Percentiles rank a stretch among this genome's conserved stretches.
Conservation (phyloP, 2,888 invertebrate genomes). For the Acrobeloides nanus region DNA sequence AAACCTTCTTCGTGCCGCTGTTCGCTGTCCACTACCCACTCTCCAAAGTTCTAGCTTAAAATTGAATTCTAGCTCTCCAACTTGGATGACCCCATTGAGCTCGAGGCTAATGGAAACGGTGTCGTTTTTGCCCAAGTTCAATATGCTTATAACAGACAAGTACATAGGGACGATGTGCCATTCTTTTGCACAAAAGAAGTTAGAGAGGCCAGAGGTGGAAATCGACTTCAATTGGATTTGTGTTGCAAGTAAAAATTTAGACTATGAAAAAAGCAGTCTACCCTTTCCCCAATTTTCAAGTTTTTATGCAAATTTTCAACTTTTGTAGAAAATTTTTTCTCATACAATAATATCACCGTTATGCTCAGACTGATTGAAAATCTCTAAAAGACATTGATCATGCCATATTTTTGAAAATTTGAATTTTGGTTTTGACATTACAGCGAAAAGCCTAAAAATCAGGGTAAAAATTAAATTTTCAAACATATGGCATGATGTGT, state of each 20-base stretch:
- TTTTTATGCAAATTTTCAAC: too few relatives aligned
- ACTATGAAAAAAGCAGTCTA: neutral
- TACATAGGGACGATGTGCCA: conserved; percentile 39
- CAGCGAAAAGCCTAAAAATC: too few relatives aligned
- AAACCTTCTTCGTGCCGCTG: too few relatives aligned
- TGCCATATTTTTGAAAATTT: too few relatives aligned
- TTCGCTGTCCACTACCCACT: neutral
- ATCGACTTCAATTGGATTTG: conserved; percentile 44
- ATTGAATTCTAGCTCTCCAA: conserved; percentile 30
- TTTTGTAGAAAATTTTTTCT: neutral
- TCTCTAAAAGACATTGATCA: too few relatives aligned
- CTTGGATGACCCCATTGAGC: conserved; percentile 59
- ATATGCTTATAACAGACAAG: conserved; percentile 72
- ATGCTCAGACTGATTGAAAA: too few relatives aligned
- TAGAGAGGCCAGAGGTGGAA: conserved; percentile 43
- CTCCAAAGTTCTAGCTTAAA: too few relatives aligned
- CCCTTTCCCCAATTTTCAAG: neutral
- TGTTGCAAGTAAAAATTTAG: conserved; percentile 50
- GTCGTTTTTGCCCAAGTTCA: conserved; percentile 63
- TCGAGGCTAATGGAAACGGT: conserved; percentile 73
- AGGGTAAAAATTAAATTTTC: too few relatives aligned
- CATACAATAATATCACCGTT: too few relatives aligned
- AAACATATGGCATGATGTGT: too few relatives aligned
- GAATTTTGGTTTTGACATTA: too few relatives aligned
- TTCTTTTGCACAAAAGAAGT: conserved; percentile 49